These are phyloP conservation scores for Ranitomeya variabilis DNA, from an alignment of 2,113 vertebrate species.

Conservation along the genomic window DNA sequence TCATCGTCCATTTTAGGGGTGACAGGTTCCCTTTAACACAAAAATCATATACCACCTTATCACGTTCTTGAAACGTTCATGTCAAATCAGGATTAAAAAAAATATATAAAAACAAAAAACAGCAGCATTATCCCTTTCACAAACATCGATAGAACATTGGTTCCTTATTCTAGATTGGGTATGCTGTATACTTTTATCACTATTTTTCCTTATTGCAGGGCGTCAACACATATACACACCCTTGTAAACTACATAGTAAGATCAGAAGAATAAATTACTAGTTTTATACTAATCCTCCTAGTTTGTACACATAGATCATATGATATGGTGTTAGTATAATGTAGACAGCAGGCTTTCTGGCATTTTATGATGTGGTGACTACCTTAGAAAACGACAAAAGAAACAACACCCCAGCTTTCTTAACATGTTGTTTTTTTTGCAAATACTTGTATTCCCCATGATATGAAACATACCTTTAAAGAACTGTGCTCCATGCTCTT, in stretches of 20 bases:
- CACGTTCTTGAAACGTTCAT: no score
- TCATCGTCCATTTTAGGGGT: no score
- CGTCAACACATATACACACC: conserved; percentile 19
- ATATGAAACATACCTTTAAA: no score
- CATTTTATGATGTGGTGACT: background rate
- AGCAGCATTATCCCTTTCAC: background rate
- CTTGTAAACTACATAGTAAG: background rate
- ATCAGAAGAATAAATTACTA: background rate
- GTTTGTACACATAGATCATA: background rate
- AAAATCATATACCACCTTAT: no score
- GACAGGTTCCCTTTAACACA: no score
- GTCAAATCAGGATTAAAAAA: no score
- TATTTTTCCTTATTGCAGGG: conserved; percentile 5
- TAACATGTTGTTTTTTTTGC: no score
- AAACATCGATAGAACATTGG: background rate
- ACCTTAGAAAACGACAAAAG: background rate
- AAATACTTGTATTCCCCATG: no score
- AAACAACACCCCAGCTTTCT: background rate
- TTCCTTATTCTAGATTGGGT: background rate
- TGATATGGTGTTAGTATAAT: background rate
- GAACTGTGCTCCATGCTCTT: no score
- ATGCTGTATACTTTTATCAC: background rate
- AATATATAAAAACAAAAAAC: background rate
- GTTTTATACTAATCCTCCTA: background rate
- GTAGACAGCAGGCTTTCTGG: background rate